Conservation (phyloP, 2,113 vertebrate species). For the Misgurnus mizolepis region DNA sequence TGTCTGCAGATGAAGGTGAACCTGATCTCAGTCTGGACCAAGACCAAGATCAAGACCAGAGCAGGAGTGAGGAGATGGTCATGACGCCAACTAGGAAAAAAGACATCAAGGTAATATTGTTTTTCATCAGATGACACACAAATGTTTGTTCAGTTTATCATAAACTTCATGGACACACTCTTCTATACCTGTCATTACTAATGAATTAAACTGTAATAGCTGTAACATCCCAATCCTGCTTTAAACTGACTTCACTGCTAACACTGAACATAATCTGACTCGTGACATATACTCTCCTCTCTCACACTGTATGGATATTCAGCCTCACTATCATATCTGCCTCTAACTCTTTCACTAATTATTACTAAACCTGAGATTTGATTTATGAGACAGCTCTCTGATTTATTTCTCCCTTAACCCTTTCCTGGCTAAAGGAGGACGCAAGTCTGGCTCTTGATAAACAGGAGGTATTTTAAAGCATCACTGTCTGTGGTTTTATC, state of each 20-base stretch:
- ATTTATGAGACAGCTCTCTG: not conserved
- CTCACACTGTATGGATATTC: conserved; percentile 50
- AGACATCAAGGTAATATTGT: conserved; percentile 85
- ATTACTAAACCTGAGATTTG: not conserved
- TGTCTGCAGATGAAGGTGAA: conserved; percentile 69
- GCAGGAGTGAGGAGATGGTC: conserved; percentile 59
- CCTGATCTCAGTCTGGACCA: conserved; percentile 73
- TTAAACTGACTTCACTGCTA: conserved; percentile 51
- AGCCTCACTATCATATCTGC: conserved; percentile 30
- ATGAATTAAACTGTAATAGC: conserved; percentile 55
- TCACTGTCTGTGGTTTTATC: conserved; percentile 42
- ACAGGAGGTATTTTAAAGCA: conserved; percentile 74
- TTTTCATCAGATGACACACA: not conserved
- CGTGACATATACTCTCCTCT: conserved; percentile 34
- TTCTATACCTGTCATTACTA: conserved; percentile 12
- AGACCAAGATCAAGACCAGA: conserved; percentile 54
- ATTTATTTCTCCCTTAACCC: conserved; percentile 56
- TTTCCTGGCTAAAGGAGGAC: conserved; percentile 74
- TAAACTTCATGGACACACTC: conserved; percentile 12
- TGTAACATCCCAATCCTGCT: conserved; percentile 54
- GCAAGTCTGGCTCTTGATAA: conserved; percentile 69
- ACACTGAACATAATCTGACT: conserved; percentile 53
- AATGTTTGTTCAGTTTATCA: not conserved
- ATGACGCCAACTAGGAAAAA: conserved; percentile 90
- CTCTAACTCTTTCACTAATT: conserved; percentile 55